Base-by-base conservation (phyloP, 2,888 invertebrate genomes). In the Agrochola lota region DNA sequence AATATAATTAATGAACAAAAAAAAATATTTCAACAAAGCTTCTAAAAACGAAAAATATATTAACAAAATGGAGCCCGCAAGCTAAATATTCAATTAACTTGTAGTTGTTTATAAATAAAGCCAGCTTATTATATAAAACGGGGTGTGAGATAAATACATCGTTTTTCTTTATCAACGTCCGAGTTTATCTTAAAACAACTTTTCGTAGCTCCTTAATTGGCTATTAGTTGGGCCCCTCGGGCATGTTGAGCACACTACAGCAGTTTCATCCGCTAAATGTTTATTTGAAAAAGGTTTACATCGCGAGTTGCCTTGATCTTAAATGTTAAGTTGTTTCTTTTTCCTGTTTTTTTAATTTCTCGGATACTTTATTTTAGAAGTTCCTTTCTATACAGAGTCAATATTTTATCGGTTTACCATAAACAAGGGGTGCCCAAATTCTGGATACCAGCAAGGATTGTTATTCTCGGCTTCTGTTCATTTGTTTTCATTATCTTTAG, bases 181-280 rank as follows among this genome's bases (percentile, higher is more conserved):
- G 80, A 86, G 64, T 88, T 89, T 90, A 90, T 90, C 85, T 85
- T 71, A 73, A 84, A 85, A 85, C 82, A 85, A 85, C 85, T 85
- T 89, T 89, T 71, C 81, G 83, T 85, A 87, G 84, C 87, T 79
- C 81, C 78, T 86, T 93, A 93, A 94, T 93, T 92, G 93, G 86
- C 93, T 92, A 93, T 94, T 93, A 94, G 90, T 81, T 83, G 82
- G 72, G 78, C 87, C 90, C 85, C 49, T 77, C 83, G 85, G 87
- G 87, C 77, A 87, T 83, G 86, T 86, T 85, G 86, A 88, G 86
- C 81, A 86, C 77, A 80, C 86, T 84, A 82, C 77, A 88, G 78
- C 63, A 76, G 78, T 84, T 89, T 85, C 75, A 78, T 83, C 83
- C 73, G 20, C 66, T 85, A 83, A 89, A 88, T 85, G 75, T 84